Conservation (phyloP, 2,797 vertebrate genomes). For the Micromesistius poutassou region DNA sequence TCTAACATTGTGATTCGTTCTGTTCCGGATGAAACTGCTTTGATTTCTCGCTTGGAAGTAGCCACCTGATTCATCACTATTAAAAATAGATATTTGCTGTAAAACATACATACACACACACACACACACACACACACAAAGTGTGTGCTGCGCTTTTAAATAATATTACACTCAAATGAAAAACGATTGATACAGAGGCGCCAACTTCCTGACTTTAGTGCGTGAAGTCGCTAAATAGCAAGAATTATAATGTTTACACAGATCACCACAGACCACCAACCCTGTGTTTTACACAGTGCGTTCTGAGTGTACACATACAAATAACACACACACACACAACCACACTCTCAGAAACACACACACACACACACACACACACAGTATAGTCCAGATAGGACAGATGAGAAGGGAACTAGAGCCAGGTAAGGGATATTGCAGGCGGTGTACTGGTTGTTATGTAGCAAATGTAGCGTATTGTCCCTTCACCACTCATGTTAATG, state of each 20-base stretch:
- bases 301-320: slow-evolving; percentile 23
- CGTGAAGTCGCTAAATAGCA: slow-evolving; percentile 36
- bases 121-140: background rate
- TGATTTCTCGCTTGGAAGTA: background rate
- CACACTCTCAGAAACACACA: background rate
- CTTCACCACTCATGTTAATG: background rate
- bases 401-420: background rate
- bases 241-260: slow-evolving; percentile 66
- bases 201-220: slow-evolving; percentile 8
- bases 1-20: background rate
- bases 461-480: background rate
- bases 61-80: background rate
- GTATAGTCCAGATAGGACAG: background rate
- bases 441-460: background rate
- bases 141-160: too few relatives aligned
- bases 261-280: slow-evolving; percentile 57
- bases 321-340: background rate
- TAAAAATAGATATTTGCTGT: background rate
- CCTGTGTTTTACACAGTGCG: slow-evolving; percentile 49
- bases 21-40: too few relatives aligned
- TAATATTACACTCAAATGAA: background rate
- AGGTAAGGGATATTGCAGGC: background rate
- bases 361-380: background rate
- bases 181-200: background rate
- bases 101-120: background rate